These are phyloP conservation scores for Sphaerophoria taeniata DNA, from an alignment of 2,888 invertebrate species.

Conservation along the genomic window DNA sequence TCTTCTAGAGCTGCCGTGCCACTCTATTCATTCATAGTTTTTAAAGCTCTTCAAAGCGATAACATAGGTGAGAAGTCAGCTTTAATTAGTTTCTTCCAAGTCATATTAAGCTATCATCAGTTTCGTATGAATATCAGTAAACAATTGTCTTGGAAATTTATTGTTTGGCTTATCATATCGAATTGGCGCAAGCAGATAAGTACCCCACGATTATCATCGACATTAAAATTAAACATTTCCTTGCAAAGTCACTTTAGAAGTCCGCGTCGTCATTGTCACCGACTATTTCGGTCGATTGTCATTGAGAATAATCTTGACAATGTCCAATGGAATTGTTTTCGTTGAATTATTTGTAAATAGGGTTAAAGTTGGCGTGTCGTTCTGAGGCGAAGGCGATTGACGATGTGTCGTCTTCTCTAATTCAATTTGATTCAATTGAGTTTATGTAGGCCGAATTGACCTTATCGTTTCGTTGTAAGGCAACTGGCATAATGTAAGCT, in stretches of 20 bases:
- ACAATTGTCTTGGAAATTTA: conserved; percentile 12
- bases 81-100: not conserved
- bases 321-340: conserved; percentile 41
- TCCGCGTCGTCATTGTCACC: not conserved
- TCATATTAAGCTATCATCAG: conserved; percentile 11
- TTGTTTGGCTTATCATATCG: conserved; percentile 32
- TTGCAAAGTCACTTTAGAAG: conserved; percentile 3
- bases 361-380: conserved; percentile 50
- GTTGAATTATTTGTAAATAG: conserved; percentile 23
- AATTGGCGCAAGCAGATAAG: conserved; percentile 12
- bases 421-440: conserved; percentile 69
- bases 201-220: not conserved
- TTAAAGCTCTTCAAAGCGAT: not conserved
- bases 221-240: conserved; percentile 15
- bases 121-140: not conserved
- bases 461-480: conserved; percentile 19
- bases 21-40: too few species aligned
- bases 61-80: not conserved
- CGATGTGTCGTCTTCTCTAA: conserved; percentile 26
- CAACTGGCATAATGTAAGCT: not conserved
- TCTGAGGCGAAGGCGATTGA: not conserved
- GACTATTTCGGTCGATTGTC: not conserved
- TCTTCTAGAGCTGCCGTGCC: too few species aligned
- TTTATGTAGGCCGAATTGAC: conserved; percentile 61
- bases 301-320: conserved; percentile 29